phyloP scores from a whole-genome alignment of 2,113 vertebrate species.

The human (Homo sapiens) region GRCh38 chr4:140483501-140484000 shows the following conservation, averaged over 20 bases:
- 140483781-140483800: neutral
- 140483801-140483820: neutral
- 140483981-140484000: neutral
- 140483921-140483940: neutral
- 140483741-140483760: neutral
- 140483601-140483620: too few species aligned
- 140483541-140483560: too few species aligned
- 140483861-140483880: neutral
- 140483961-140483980: neutral
- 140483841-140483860: neutral
- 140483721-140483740: neutral
- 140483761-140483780: neutral
- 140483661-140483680: neutral
- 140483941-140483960: neutral
- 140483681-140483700: neutral
- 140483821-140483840: neutral
- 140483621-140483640: too few species aligned
- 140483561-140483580: too few species aligned
- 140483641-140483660: neutral
- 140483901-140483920: neutral
- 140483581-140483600: too few species aligned
- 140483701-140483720: neutral
- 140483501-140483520: too few species aligned
- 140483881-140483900: neutral
- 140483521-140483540: too few species aligned